Conservation (phyloP, 2,113 vertebrate genomes). For the Eudyptes chrysolophus region DNA sequence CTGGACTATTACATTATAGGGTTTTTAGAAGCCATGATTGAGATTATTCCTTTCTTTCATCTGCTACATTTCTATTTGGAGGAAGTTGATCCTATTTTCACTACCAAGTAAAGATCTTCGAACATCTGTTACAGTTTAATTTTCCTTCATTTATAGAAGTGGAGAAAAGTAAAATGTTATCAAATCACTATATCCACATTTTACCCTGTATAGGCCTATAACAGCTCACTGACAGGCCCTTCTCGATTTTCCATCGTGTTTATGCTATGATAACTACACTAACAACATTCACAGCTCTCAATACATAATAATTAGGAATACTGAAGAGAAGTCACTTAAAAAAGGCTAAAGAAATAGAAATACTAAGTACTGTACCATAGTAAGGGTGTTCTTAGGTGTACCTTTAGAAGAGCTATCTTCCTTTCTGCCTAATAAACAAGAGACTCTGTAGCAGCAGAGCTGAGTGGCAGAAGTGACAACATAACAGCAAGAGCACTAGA, state of each 20-base stretch:
- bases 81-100: neutral
- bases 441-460: neutral
- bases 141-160: neutral
- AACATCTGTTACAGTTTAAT: neutral
- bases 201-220: neutral
- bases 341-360: neutral
- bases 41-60: neutral
- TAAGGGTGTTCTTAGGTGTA: neutral
- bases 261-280: neutral
- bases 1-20: neutral
- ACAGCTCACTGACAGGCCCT: neutral
- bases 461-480: neutral
- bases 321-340: neutral
- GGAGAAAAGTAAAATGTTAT: neutral
- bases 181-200: neutral
- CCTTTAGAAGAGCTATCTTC: neutral
- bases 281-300: neutral
- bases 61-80: neutral
- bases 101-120: neutral
- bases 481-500: neutral
- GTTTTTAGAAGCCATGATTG: neutral
- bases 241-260: neutral
- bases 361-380: neutral
- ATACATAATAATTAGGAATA: neutral
- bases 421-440: neutral